A percentile compares a stretch with the other conserved stretches of the same genome.
Evolutionary conservation across 2,888 invertebrate genomes (phyloP).

Genomic region (Drosophila antonietae): DNA sequence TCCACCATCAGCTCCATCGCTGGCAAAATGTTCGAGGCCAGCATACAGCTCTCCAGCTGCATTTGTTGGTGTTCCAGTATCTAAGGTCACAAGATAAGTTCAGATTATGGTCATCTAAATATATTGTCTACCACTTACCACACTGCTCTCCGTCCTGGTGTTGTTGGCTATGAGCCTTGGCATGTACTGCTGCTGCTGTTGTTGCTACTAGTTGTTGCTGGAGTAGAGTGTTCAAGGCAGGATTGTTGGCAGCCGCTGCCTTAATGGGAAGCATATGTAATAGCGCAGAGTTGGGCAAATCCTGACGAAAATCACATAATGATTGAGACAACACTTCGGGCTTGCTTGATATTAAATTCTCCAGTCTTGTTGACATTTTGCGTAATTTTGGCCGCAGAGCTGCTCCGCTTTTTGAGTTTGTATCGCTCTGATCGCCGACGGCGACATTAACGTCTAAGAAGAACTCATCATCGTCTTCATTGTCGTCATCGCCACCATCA

Average conservation of each 20-base stretch:
- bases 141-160: constrained; percentile 49
- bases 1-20: constrained; percentile 81
- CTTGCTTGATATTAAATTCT: constrained; percentile 82
- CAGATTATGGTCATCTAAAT: neutral
- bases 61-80: constrained; percentile 34
- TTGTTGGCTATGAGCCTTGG: constrained; percentile 62
- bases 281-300: constrained; percentile 82
- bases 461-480: constrained; percentile 72
- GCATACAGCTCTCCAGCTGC: constrained; percentile 80
- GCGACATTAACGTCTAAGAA: constrained; percentile 70
- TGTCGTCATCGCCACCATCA: constrained; percentile 63
- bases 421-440: constrained; percentile 52
- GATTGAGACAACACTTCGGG: constrained; percentile 82
- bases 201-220: constrained; percentile 80
- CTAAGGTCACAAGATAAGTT: constrained; percentile 25
- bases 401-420: constrained; percentile 50
- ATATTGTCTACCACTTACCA: constrained; percentile 47
- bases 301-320: constrained; percentile 83
- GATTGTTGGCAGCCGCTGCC: constrained; percentile 68
- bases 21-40: constrained; percentile 80
- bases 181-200: constrained; percentile 74
- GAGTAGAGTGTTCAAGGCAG: constrained; percentile 74
- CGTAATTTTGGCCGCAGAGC: constrained; percentile 72
- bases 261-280: constrained; percentile 83
- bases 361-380: constrained; percentile 80